Conservation (phyloP, 2,797 vertebrate species). For the Labroides dimidiatus region DNA sequence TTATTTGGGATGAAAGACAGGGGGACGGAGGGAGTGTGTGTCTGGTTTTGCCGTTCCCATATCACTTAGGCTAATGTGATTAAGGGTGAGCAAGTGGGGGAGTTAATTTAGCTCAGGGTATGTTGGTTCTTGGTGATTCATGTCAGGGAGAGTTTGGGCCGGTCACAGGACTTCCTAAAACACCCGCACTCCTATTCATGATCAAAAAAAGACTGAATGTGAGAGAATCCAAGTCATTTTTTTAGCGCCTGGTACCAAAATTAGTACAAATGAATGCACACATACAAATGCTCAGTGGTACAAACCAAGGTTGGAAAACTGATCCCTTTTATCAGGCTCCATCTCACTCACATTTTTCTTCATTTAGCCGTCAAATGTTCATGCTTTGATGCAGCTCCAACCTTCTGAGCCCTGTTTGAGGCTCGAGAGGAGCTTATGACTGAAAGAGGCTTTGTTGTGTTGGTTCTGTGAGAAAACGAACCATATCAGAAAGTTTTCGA, state of each 20-base stretch:
- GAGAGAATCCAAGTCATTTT: slow-evolving; percentile 3
- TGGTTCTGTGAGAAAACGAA: not conserved
- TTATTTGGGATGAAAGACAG: slow-evolving; percentile 74
- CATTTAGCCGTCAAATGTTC: slow-evolving; percentile 13
- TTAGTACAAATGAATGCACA: slow-evolving; percentile 25
- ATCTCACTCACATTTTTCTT: slow-evolving; percentile 1
- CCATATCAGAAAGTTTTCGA: not conserved
- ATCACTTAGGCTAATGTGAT: slow-evolving; percentile 82
- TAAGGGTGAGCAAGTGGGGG: slow-evolving; percentile 64
- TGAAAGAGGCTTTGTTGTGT: slow-evolving; percentile 1
- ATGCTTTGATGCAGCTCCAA: not conserved
- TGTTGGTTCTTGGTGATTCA: slow-evolving; percentile 77
- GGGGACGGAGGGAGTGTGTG: slow-evolving; percentile 72
- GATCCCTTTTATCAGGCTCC: slow-evolving; percentile 1
- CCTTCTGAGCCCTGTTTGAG: not conserved
- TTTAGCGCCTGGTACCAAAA: slow-evolving; percentile 38
- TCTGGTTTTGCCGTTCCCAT: slow-evolving; percentile 78
- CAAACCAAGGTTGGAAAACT: slow-evolving; percentile 17
- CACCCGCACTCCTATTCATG: slow-evolving; percentile 25
- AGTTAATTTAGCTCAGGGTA: slow-evolving; percentile 69
- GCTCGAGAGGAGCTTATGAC: not conserved
- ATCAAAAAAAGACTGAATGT: slow-evolving; percentile 32
- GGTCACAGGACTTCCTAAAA: slow-evolving; percentile 63
- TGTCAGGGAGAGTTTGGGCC: slow-evolving; percentile 48
- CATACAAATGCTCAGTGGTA: slow-evolving; percentile 29